Evolutionary conservation across 1,140 invertebrate species (phyloP), one percentile per base, ranked within the genome.

Genomic region (Neodiprion lecontei): DNA sequence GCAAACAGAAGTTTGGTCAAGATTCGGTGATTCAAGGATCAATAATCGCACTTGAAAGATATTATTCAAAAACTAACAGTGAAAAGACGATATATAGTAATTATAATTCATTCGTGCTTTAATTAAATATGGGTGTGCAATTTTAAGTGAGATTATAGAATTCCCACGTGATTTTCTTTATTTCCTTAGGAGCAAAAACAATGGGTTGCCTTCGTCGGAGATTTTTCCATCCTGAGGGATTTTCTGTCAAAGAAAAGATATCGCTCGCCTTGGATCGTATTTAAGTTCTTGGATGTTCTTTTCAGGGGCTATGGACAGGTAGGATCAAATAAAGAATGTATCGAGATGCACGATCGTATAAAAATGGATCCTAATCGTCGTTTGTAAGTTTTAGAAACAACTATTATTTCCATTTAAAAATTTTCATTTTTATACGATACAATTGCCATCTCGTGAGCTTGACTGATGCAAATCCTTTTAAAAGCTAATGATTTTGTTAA

Each of bases 281-380:
- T 83, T 0, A 85, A 82, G 72, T 85, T 87, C 67, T 14, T 88
- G 1, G 84, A 89, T 23, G 80, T 81, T 48, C 74, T 89, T 17
- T 70, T 89, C 12, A 78, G 89, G 7, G 88, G 89, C 17, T 85
- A 87, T 48, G 81, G 86, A 48, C 88, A 89, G 81, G 89, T 90
- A 79, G 79, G 80, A 73, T 11, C 4, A 69, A 14, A 70, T 8
- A 1, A 5, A 61, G 1, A 14, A 12, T 17, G 9, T 28, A 40
- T 14, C 9, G 53, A 9, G 66, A 11, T 28, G 48, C 3, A 1
- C 49, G n/a, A 23, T 8, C 23, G 53, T 23, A 10, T 14, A 11
- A 65, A 14, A 75, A 40, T 9, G 11, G n/a, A 61, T 61, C 3
- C 4, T 12, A 14, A 40, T 40, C 28, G 28, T 40, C 2, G 28